These are phyloP conservation scores for Oscheius onirici DNA, from an alignment of 2,888 invertebrate species.

Conservation along the genomic window DNA sequence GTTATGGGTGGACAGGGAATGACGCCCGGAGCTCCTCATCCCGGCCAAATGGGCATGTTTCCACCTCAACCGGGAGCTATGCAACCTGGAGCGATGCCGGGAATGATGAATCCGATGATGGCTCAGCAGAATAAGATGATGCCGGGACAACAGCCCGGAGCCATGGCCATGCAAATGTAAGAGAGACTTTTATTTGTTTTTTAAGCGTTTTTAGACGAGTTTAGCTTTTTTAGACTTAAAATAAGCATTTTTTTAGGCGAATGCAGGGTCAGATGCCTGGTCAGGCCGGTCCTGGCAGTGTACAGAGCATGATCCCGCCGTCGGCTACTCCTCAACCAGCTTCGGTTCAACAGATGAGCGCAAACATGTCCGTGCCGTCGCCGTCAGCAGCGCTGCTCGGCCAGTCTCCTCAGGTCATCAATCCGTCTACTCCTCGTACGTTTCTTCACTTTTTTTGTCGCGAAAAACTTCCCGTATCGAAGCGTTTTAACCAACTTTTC, in stretches of 20 bases:
- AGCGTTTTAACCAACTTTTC: background rate
- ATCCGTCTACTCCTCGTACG: constrained; percentile 4
- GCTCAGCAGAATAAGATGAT: background rate
- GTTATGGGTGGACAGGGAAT: background rate
- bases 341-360: background rate
- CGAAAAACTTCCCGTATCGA: no score
- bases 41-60: background rate
- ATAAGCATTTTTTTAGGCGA: constrained; percentile 16
- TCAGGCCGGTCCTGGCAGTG: background rate
- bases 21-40: background rate
- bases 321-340: background rate
- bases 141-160: background rate
- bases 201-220: background rate
- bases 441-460: background rate
- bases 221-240: background rate
- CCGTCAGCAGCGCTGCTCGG: constrained; percentile 6
- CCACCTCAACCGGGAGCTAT: background rate
- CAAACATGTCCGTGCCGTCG: background rate
- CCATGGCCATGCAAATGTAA: constrained; percentile 13
- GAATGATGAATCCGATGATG: constrained; percentile 8
- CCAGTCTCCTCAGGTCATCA: constrained; percentile 11
- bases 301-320: background rate
- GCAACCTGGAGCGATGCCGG: background rate
- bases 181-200: background rate
- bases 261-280: background rate